Conservation (phyloP, 1,140 invertebrate genomes). For the Macrostomum lignano region DNA sequence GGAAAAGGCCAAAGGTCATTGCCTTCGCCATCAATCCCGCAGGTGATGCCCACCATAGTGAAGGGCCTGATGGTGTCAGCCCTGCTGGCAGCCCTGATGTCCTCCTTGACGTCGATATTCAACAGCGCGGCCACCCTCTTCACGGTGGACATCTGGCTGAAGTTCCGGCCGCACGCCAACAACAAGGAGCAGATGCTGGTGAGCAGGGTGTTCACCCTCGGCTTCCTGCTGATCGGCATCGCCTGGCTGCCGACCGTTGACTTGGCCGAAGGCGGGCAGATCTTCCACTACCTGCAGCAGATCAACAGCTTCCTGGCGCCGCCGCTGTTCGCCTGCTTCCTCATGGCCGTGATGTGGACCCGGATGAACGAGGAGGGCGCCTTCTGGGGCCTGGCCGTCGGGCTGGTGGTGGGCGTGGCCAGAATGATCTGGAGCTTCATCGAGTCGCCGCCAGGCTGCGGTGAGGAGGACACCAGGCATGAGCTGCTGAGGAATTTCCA, state of each 20-base stretch:
- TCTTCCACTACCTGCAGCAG: conserved; percentile 32
- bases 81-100: conserved; percentile 33
- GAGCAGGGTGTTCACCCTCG: conserved; percentile 16
- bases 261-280: conserved; percentile 29
- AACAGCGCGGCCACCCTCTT: conserved; percentile 32
- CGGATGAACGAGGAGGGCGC: conserved; percentile 30
- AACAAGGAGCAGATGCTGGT: conserved; percentile 29
- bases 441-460: conserved; percentile 22
- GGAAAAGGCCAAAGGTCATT: too few species aligned
- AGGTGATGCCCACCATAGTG: too few species aligned
- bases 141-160: conserved; percentile 32
- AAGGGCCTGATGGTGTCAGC: conserved; percentile 32
- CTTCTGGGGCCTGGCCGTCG: conserved; percentile 25
- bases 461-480: conserved; percentile 18
- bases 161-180: conserved; percentile 19
- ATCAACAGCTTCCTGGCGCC: conserved; percentile 31
- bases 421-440: conserved; percentile 25
- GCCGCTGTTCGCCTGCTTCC: conserved; percentile 30
- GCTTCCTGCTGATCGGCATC: conserved; percentile 9
- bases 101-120: conserved; percentile 31
- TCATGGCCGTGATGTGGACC: conserved; percentile 28
- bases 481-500: conserved; percentile 27
- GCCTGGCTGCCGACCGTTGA: conserved; percentile 32
- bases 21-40: too few species aligned
- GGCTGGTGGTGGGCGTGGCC: conserved; percentile 16